These are phyloP conservation scores for Muscicapa striata DNA, from an alignment of 2,797 vertebrate species.

Conservation along the genomic window DNA sequence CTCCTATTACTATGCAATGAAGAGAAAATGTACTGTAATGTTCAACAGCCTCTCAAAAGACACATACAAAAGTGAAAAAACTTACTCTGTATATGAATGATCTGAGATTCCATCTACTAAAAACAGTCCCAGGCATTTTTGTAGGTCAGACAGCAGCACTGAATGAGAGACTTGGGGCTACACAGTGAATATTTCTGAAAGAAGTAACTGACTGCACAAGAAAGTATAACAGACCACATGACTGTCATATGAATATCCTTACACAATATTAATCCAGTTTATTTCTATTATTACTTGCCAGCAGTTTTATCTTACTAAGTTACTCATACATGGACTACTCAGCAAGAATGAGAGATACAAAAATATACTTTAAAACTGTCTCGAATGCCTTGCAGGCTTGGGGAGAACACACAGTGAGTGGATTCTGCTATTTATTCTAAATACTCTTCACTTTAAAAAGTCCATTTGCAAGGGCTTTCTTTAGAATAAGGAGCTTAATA, in stretches of 20 bases:
- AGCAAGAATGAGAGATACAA: not conserved
- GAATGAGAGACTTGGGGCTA: not conserved
- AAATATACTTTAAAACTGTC: not conserved
- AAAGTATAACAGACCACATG: constrained; percentile 52
- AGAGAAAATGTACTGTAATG: not conserved
- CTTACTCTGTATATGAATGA: constrained; percentile 45
- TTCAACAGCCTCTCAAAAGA: not conserved
- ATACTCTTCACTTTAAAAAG: not conserved
- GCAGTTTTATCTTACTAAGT: not conserved
- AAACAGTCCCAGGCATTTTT: constrained; percentile 35
- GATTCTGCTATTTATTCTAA: not conserved
- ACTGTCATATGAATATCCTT: constrained; percentile 65
- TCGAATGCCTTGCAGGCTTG: not conserved
- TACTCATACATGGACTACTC: not conserved
- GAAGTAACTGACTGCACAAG: not conserved
- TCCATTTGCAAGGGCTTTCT: not conserved
- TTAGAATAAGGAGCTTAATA: not conserved
- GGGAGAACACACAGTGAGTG: not conserved
- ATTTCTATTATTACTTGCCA: constrained; percentile 11
- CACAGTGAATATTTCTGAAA: not conserved
- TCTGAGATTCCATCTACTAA: constrained; percentile 32
- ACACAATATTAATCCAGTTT: constrained; percentile 37
- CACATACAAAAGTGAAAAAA: not conserved
- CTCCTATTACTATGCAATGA: not conserved
- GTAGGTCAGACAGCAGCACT: not conserved